These are phyloP conservation scores for Trypoxylon attenuatum DNA, from an alignment of 2,888 invertebrate species.

Conservation along the genomic window DNA sequence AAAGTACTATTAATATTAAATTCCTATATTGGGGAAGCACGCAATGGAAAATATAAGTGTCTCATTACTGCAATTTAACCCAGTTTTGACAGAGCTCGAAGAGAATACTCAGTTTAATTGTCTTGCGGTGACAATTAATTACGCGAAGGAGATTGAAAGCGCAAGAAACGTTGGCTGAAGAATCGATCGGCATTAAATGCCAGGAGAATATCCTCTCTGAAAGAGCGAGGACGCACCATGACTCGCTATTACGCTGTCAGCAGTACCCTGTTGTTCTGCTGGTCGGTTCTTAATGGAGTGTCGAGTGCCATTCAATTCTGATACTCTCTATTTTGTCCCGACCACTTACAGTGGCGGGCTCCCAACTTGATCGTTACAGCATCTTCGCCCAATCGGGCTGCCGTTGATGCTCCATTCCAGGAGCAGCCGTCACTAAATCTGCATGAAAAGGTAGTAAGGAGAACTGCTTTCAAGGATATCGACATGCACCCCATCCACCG, in stretches of 20 bases:
- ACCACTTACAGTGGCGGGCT: background rate
- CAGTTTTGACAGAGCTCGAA: no score
- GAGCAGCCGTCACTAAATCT: conserved; percentile 13
- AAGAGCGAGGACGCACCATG: no score
- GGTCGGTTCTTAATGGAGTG: conserved; percentile 40
- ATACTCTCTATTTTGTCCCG: conserved; percentile 15
- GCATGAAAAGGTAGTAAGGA: conserved; percentile 16
- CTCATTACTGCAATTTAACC: no score
- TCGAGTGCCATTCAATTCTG: conserved; percentile 33
- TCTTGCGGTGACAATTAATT: no score
- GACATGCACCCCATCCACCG: conserved; percentile 7
- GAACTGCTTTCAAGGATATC: background rate
- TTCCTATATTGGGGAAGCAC: no score
- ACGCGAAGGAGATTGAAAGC: no score
- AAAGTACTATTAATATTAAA: no score
- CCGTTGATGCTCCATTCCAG: conserved; percentile 19
- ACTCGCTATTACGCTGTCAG: conserved; percentile 28
- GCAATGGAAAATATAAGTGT: no score
- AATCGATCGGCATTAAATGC: background rate
- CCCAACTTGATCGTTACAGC: conserved; percentile 2
- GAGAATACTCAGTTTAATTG: no score
- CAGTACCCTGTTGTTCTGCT: conserved; percentile 37
- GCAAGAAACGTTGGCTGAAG: no score
- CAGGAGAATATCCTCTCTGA: no score
- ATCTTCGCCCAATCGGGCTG: conserved; percentile 31